These are phyloP conservation scores for Orchestia grillus DNA, from an alignment of 1,140 invertebrate genomes.

Conservation along the genomic window DNA sequence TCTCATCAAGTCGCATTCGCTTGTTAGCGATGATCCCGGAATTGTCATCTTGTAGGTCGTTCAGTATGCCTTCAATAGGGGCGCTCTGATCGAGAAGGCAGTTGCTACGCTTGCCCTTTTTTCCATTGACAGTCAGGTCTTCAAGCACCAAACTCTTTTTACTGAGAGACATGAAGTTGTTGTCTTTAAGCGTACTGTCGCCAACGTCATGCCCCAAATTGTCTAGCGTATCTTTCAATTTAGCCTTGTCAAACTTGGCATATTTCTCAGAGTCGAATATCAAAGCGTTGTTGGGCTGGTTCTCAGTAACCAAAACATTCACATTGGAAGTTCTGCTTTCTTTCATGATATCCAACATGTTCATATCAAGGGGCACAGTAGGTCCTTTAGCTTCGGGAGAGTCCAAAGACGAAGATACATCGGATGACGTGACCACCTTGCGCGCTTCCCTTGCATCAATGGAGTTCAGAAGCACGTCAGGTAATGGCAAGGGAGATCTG, in stretches of 20 bases:
- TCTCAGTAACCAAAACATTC: conserved; percentile 75
- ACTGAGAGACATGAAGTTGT: conserved; percentile 19
- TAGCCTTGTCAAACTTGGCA: conserved; percentile 72
- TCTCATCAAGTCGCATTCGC: conserved; percentile 66
- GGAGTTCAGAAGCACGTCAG: conserved; percentile 34
- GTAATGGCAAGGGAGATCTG: conserved; percentile 13
- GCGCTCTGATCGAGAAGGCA: conserved; percentile 15
- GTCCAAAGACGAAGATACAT: conserved; percentile 53
- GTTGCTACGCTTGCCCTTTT: conserved; percentile 25
- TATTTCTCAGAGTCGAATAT: conserved; percentile 79
- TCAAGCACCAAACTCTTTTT: not conserved
- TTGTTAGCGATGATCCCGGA: conserved; percentile 62
- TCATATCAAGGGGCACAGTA: conserved; percentile 56
- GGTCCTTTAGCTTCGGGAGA: not conserved
- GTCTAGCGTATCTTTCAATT: conserved; percentile 65
- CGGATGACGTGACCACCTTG: conserved; percentile 29
- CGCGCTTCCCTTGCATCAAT: conserved; percentile 25
- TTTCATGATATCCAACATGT: conserved; percentile 77
- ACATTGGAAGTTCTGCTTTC: conserved; percentile 79
- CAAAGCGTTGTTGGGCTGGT: conserved; percentile 75
- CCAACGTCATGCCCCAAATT: conserved; percentile 58
- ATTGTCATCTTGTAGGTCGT: conserved; percentile 58
- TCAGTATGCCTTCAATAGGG: conserved; percentile 47
- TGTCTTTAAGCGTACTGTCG: conserved; percentile 20
- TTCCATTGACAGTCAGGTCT: not conserved